Percentiles rank a stretch among this genome's conserved stretches.
phyloP scores from a whole-genome alignment of 2,797 vertebrate genomes.

The Gallinago nigripennis region DNA sequence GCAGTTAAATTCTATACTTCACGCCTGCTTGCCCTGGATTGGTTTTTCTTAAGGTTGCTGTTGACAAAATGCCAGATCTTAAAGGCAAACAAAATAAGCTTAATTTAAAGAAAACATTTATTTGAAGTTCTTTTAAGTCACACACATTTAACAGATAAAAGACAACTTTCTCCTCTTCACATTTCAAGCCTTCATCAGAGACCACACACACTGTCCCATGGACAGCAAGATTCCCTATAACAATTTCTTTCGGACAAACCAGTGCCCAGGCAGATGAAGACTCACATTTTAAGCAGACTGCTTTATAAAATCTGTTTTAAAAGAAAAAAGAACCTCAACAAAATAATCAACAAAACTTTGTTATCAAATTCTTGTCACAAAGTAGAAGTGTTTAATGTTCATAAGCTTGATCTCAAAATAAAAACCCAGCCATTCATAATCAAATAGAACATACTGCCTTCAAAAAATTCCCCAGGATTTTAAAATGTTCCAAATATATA shows the following conservation, averaged over 20 bases:
- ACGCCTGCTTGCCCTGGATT: neutral
- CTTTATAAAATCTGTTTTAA: conserved; percentile 58
- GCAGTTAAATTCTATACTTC: neutral
- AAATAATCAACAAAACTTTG: conserved; percentile 45
- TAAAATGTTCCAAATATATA: conserved; percentile 77
- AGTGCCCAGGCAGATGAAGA: conserved; percentile 33
- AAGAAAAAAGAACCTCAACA: conserved; percentile 8
- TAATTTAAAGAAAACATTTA: conserved; percentile 74
- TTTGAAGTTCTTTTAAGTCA: conserved; percentile 67
- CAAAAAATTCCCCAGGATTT: conserved; percentile 68
- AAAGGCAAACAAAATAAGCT: conserved; percentile 45
- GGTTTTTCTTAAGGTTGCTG: neutral
- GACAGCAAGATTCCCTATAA: conserved; percentile 48
- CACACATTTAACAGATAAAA: conserved; percentile 67
- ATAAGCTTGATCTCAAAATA: conserved; percentile 62
- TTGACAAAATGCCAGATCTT: conserved; percentile 39
- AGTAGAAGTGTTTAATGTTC: conserved; percentile 59
- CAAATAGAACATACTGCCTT: conserved; percentile 64
- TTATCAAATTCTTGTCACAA: conserved; percentile 63
- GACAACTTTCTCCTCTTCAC: conserved; percentile 56
- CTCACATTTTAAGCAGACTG: conserved; percentile 34
- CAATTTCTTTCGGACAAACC: conserved; percentile 10
- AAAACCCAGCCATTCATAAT: conserved; percentile 65
- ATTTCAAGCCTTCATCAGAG: conserved; percentile 61
- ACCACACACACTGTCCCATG: conserved; percentile 12